Evolutionary conservation across 2,888 invertebrate genomes (phyloP), one percentile per base, ranked within the genome.

Genomic region (Ypsolopha sequella): DNA sequence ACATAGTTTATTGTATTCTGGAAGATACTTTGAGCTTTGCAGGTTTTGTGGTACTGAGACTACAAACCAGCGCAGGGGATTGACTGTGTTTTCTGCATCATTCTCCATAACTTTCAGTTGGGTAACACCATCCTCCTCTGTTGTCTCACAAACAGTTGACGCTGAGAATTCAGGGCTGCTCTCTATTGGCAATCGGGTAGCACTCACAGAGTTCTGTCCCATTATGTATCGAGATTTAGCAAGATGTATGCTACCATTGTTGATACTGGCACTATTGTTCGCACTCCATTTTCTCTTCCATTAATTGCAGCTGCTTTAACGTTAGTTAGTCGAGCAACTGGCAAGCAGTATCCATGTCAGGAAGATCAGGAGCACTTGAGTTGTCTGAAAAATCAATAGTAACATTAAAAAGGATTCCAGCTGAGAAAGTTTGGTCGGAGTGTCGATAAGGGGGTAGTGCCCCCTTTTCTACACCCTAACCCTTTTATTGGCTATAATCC

Each of bases 1-100:
- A 90, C 80, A 68, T 90, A 87, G 53, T 91, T 90, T 7, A 95
- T 64, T 1, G 92, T 88, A 60, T 90, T 91, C 62, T 91, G 90
- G 67, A 95, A 97, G 61, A 90, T 89, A 51, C 86, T 88, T 66
- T 94, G 94, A 0, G 95, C 94, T 58, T 87, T 88, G 90, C 63
- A 97, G 78, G 66, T 92, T 91, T 64, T 92, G 91, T 0, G 96
- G 95, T 0, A 95, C 94, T 38, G 97, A 76, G 41, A 95, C 89
- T 9, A 96, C 96, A 81, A 96, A 97, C 95, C 95, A 96, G 57
- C 90, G 91, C 36, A 96, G 70, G 0, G 96, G 95, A 70, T 96
- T 90, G 39, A 68, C 75, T 48, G 63, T 77, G 48, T 70, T 65
- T 13, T 72, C 70, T 11, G 64, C 60, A 52, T 64, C 62, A 56